phyloP scores from a whole-genome alignment of 2,113 vertebrate species.

The Turdus rufiventris region DNA sequence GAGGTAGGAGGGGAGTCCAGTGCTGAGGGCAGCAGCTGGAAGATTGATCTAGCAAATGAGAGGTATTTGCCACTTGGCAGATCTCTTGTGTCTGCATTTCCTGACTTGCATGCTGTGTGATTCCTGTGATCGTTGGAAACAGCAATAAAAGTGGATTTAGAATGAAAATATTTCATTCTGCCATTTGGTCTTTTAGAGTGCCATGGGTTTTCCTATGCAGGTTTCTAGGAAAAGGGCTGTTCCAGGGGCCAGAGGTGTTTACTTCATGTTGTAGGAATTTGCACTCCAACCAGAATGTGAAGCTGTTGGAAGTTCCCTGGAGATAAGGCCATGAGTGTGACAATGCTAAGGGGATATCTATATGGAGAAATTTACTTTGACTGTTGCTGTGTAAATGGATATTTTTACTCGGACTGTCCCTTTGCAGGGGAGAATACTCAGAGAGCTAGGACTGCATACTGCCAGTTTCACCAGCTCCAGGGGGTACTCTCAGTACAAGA shows the following conservation, averaged over 20 bases:
- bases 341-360: neutral
- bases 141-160: slow-evolving; percentile 22
- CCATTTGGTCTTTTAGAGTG: neutral
- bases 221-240: slow-evolving; percentile 11
- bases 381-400: neutral
- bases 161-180: slow-evolving; percentile 24
- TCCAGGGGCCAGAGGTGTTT: neutral
- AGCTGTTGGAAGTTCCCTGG: neutral
- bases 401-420: neutral
- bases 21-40: slow-evolving; percentile 45
- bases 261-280: neutral
- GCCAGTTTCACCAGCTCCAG: neutral
- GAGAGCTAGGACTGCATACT: accelerated
- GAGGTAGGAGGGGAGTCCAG: neutral
- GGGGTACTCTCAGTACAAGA: neutral
- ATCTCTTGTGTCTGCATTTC: slow-evolving; percentile 32
- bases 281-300: neutral
- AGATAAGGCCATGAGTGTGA: neutral
- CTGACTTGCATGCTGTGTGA: neutral
- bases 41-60: neutral
- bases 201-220: neutral
- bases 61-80: slow-evolving; percentile 52
- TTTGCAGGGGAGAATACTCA: neutral
- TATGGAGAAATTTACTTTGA: neutral
- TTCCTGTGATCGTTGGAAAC: slow-evolving; percentile 47